A percentile compares a stretch with the other conserved stretches of the same genome.
phyloP scores from a whole-genome alignment of 2,797 vertebrate genomes.

The Botia kubotai region DNA sequence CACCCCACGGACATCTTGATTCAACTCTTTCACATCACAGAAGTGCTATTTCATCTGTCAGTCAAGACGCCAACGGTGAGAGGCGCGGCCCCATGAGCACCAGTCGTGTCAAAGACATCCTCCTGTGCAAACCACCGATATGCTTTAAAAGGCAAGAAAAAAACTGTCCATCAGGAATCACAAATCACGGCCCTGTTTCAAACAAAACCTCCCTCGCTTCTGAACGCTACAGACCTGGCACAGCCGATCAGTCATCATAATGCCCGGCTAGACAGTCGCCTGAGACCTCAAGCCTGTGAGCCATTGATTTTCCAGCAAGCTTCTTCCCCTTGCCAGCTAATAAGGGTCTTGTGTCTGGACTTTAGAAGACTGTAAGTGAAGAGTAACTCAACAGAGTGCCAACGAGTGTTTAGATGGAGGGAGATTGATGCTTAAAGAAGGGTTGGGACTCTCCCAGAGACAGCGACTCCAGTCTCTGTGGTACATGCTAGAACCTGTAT shows the following conservation, averaged over 20 bases:
- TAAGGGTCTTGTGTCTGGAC: constrained; percentile 54
- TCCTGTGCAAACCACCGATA: constrained; percentile 20
- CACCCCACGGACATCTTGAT: constrained; percentile 12
- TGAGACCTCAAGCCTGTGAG: constrained; percentile 42
- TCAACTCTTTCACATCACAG: constrained; percentile 27
- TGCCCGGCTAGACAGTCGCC: constrained; percentile 48
- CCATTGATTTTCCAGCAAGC: constrained; percentile 61
- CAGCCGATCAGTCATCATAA: constrained; percentile 58
- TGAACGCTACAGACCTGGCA: constrained; percentile 28
- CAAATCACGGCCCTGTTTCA: constrained; percentile 35
- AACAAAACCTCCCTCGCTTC: constrained; percentile 36
- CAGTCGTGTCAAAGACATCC: constrained; percentile 29
- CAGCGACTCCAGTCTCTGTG: constrained; percentile 13
- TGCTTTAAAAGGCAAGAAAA: constrained; percentile 37
- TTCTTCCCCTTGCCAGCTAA: constrained; percentile 55
- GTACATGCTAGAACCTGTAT: neutral
- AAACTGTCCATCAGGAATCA: constrained; percentile 51
- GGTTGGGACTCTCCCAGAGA: constrained; percentile 2
- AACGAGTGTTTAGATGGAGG: neutral
- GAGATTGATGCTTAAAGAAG: constrained; percentile 38
- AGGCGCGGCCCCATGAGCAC: constrained; percentile 4
- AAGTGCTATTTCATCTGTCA: constrained; percentile 40
- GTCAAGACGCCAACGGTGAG: constrained; percentile 6
- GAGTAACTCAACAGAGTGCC: constrained; percentile 44
- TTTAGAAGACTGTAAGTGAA: constrained; percentile 45